Base-by-base conservation (phyloP, 2,888 invertebrate species). In the Arrhopalites spinosus region DNA sequence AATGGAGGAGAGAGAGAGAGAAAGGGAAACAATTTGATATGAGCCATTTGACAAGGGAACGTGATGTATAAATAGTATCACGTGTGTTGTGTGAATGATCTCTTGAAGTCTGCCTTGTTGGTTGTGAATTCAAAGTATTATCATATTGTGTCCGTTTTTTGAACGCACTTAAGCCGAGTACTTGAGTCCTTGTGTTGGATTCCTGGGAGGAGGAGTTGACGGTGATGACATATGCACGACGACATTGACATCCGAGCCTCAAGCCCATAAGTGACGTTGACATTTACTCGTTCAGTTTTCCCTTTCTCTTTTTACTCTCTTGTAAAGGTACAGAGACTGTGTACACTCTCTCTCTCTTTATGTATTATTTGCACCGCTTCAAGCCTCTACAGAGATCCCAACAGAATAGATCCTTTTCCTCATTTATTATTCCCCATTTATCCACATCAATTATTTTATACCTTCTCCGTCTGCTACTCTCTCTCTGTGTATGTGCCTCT, bases 401-500 rank as follows among this genome's bases (percentile, higher is more conserved):
- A 20, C n/a, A 61, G 25, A 63, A 63, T 63, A 30, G 63, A 63
- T 29, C 59, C 59, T 13, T 17, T 27, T 17, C 11, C 30, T 63
- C 63, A 63, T 63, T 63, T 63, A 63, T 63, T 63, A 63, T 63
- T 63, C 63, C 63, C n/a, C 63, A 63, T 63, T 63, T 63, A 63
- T 63, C 63, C 15, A 29, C 63, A 63, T 63, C 63, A 63, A 63
- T 63, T 63, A 63, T 63, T 63, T 63, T 63, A 63, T 63, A 63
- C 27, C 63, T 63, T 63, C 63, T 63, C 29, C 25, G 25, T 63
- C 15, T 63, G n/a, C 25, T 25, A 1, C 8, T 61, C 56, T 45
- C 45, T 45, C 50, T 50, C 50, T 7, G 36, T 11, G 11, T 7
- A 36, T 36, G 36, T 36, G 36, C 36, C 36, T 50, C 15, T 50